phyloP scores from a whole-genome alignment of 2,797 vertebrate species.

The Danionella dracula region DNA sequence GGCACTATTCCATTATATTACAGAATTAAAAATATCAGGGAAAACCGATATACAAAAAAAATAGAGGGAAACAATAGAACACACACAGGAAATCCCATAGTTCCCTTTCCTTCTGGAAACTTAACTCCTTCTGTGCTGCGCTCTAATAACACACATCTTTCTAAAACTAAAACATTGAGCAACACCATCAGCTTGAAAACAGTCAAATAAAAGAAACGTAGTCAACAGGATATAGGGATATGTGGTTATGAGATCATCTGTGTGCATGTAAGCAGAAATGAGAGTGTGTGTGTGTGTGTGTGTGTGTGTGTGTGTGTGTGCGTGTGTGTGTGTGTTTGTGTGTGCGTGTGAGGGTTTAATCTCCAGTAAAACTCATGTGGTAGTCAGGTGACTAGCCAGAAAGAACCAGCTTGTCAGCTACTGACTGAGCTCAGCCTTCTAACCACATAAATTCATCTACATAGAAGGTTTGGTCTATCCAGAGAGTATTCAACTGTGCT shows the following conservation, averaged over 20 bases:
- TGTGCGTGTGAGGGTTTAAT: not conserved
- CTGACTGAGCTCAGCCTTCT: conserved; percentile 14
- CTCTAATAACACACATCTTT: not conserved
- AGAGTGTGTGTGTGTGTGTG: too few relatives aligned
- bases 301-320: too few relatives aligned
- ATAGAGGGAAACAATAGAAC: not conserved
- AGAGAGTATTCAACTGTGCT: not conserved
- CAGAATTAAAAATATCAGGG: too few relatives aligned
- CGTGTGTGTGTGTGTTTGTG: too few relatives aligned
- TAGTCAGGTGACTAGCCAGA: conserved; percentile 39
- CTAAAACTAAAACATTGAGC: not conserved
- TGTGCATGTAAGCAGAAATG: not conserved
- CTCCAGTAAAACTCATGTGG: conserved; percentile 14
- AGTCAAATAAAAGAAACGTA: too few relatives aligned
- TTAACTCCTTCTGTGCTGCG: conserved; percentile 10
- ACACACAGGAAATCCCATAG: conserved; percentile 32
- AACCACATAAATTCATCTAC: not conserved
- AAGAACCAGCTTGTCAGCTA: conserved; percentile 50
- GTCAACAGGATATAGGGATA: too few relatives aligned
- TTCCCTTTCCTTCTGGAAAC: conserved; percentile 11
- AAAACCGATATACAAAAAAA: not conserved
- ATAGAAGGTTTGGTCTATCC: not conserved
- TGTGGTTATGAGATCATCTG: not conserved
- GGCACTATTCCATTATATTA: not conserved
- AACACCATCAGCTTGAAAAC: too few relatives aligned